Conservation (phyloP, 2,888 invertebrate genomes). For the Caenorhabditis wallacei region DNA sequence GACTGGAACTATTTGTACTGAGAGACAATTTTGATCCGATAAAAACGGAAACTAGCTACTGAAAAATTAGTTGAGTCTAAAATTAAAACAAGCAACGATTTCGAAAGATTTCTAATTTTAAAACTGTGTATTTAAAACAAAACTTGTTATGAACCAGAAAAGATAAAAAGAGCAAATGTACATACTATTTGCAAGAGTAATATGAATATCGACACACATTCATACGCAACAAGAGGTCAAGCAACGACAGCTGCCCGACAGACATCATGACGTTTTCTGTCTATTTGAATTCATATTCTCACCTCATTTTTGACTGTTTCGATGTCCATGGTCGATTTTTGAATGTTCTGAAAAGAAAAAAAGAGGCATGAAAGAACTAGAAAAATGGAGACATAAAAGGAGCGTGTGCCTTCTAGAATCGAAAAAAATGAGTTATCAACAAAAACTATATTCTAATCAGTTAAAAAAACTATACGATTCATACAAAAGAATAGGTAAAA, state of each 20-base stretch:
- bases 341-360: not conserved
- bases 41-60: too few relatives aligned
- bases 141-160: not conserved
- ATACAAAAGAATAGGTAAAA: constrained; percentile 21
- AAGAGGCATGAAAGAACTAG: not conserved
- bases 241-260: constrained; percentile 28
- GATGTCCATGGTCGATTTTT: constrained; percentile 16
- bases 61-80: not conserved
- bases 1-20: not conserved
- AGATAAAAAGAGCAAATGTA: constrained; percentile 2
- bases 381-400: not conserved
- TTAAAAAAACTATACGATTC: constrained; percentile 27
- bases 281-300: not conserved
- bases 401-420: constrained; percentile 5
- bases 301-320: constrained; percentile 32
- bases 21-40: not conserved
- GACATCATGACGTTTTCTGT: not conserved
- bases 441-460: constrained; percentile 17
- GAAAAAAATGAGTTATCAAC: not conserved
- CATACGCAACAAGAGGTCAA: not conserved
- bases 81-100: too few relatives aligned
- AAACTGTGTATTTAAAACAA: not conserved
- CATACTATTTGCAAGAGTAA: not conserved
- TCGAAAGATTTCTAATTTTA: not conserved
- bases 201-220: not conserved